Conservation (phyloP, 2,888 invertebrate species). For the Alcis repandata region DNA sequence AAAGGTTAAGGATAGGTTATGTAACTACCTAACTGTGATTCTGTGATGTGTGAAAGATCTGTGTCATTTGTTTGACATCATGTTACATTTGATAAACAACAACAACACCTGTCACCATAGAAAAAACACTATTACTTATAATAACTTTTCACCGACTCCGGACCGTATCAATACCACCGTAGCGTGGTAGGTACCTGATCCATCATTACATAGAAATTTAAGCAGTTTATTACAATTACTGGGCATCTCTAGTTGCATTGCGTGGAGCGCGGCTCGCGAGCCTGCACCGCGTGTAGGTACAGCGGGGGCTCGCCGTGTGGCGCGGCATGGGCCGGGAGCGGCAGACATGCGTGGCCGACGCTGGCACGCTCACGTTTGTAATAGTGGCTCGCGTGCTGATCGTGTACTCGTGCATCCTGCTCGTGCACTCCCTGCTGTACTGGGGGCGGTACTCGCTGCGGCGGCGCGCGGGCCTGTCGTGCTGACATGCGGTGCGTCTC, state of each 20-base stretch:
- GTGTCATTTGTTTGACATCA: too few relatives aligned
- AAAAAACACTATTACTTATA: too few relatives aligned
- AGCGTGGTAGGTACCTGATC: not conserved
- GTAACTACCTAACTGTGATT: too few relatives aligned
- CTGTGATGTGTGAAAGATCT: too few relatives aligned
- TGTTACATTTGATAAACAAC: too few relatives aligned
- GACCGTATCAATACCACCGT: too few relatives aligned
- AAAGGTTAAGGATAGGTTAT: too few relatives aligned
- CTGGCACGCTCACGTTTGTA: conserved; percentile 46
- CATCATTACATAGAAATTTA: not conserved
- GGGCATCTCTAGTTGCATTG: not conserved
- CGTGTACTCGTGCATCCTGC: conserved; percentile 62
- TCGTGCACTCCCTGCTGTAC: conserved; percentile 67
- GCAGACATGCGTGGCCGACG: conserved; percentile 31
- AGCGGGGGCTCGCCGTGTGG: not conserved
- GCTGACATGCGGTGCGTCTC: conserved; percentile 12
- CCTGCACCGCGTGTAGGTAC: not conserved
- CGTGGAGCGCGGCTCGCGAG: not conserved
- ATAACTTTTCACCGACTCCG: too few relatives aligned
- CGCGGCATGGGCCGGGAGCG: conserved; percentile 5
- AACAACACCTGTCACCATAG: too few relatives aligned
- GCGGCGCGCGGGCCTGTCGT: conserved; percentile 32
- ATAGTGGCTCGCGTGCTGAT: conserved; percentile 62
- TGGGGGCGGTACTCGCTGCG: conserved; percentile 64
- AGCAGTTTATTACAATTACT: not conserved